Base-by-base conservation (phyloP, 2,888 invertebrate species). In the Diarsia brunnea region DNA sequence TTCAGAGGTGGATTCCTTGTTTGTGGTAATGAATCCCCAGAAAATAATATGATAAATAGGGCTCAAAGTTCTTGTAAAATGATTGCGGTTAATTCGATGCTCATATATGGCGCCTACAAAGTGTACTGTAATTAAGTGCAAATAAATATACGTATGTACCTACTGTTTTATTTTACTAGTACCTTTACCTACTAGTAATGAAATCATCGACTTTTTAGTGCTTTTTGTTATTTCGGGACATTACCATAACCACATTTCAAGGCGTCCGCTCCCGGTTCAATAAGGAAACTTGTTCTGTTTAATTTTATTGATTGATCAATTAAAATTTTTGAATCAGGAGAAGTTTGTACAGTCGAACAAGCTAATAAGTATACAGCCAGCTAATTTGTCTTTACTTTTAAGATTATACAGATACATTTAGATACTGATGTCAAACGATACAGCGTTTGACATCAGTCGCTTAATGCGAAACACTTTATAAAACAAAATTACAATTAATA, bases 231-330 rank as follows among this genome's bases (percentile, higher is more conserved):
- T 49, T 49, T 45, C 2, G 3, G 8, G 19, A n/a, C 14, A 24
- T 58, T 43, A 58, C 24, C 61, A 47, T 21, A 53, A 47, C 51
- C 24, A 21, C 27, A 68, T 51, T 66, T 66, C 51, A 75, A 38
- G 49, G 24, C 14, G 21, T 21, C 45, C 43, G 27, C 31, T 60
- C n/a, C 38, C 16, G 21, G 16, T 38, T 49, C 0, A 24, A 24
- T 27, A 75, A 19, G 66, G 47, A 75, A 75, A 75, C 75, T 49
- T 58, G n/a, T 4, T 47, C 21, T 38, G 47, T 64, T 74, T 24
- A 38, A 47, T 47, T 64, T 53, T 24, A 55, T 64, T 38, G 45
- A 63, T 38, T 19, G n/a, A 11, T 16, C 31, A 51, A 47, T 51
- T 68, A 14, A 14, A 43, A 11, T 51, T n/a, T 55, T 66, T 43